phyloP scores from a whole-genome alignment of 2,888 invertebrate species.

The Tipula vernalis region DNA sequence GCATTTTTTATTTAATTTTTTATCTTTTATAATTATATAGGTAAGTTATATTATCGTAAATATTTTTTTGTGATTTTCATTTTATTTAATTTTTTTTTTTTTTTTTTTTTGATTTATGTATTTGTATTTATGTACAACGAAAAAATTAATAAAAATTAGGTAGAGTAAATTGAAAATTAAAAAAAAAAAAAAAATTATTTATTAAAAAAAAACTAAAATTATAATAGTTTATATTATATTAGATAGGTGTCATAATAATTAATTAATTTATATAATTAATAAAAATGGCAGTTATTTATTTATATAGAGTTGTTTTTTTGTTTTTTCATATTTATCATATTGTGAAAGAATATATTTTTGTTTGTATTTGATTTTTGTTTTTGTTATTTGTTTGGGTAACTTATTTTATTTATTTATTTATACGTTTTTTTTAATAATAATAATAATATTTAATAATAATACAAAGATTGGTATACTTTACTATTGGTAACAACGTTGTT shows the following conservation, averaged over 20 bases:
- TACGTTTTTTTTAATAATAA: neutral
- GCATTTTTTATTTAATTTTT: neutral
- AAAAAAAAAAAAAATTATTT: neutral
- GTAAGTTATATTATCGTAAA: neutral
- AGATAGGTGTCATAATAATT: neutral
- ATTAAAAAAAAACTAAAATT: neutral
- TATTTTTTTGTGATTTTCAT: neutral
- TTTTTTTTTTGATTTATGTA: neutral
- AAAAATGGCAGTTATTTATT: slow-evolving; percentile 1
- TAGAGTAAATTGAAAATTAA: neutral
- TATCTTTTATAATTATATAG: neutral
- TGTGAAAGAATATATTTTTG: neutral
- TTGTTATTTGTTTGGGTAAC: neutral
- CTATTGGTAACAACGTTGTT: slow-evolving; percentile 4
- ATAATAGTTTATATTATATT: neutral
- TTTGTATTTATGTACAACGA: neutral
- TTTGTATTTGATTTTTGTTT: neutral
- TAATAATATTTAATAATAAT: neutral
- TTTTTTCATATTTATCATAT: neutral
- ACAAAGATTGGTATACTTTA: slow-evolving; percentile 4
- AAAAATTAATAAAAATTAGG: neutral
- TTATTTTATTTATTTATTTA: neutral
- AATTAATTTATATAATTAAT: neutral
- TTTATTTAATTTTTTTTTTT: neutral
- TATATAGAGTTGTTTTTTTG: neutral